Conservation (phyloP, 2,888 invertebrate genomes). For the Isoperla grammatica region DNA sequence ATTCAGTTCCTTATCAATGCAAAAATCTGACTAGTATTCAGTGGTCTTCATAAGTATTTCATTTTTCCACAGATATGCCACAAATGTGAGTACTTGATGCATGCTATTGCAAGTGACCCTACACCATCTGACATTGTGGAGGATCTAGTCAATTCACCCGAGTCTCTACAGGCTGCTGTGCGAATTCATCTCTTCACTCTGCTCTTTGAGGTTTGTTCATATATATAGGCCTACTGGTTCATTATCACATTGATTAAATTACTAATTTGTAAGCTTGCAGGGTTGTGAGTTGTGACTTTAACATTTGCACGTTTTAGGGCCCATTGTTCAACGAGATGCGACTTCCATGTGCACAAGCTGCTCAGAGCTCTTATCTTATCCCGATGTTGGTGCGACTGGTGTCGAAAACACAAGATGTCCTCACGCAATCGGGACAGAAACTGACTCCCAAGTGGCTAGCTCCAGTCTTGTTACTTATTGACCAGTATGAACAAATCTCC, state of each 20-base stretch:
- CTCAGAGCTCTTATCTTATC: slow-evolving; percentile 41
- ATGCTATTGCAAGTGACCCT: slow-evolving; percentile 30
- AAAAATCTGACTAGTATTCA: no score
- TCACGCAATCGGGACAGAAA: slow-evolving; percentile 32
- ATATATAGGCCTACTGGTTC: slow-evolving; percentile 9
- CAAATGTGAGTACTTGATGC: slow-evolving; percentile 39
- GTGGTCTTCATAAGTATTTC: no score
- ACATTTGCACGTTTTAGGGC: slow-evolving; percentile 10
- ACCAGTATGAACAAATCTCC: slow-evolving; percentile 66
- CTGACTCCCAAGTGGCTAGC: slow-evolving; percentile 69
- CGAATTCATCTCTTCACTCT: slow-evolving; percentile 64
- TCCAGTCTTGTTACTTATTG: slow-evolving; percentile 65
- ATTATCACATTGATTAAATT: not conserved
- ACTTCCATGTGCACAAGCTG: slow-evolving; percentile 56
- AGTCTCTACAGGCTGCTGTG: slow-evolving; percentile 46
- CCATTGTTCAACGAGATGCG: slow-evolving; percentile 54
- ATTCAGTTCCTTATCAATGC: no score
- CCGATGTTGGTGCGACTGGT: slow-evolving; percentile 42
- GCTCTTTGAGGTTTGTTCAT: slow-evolving; percentile 46
- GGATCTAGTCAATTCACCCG: slow-evolving; percentile 32
- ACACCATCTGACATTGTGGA: slow-evolving; percentile 37
- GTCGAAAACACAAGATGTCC: slow-evolving; percentile 37
- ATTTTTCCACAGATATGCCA: slow-evolving; percentile 36
- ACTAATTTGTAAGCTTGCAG: no score
- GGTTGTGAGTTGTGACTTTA: no score